Evolutionary conservation across 2,113 vertebrate species (phyloP), one percentile per base, ranked within the genome.

Genomic region (Neolamprologus brichardi): DNA sequence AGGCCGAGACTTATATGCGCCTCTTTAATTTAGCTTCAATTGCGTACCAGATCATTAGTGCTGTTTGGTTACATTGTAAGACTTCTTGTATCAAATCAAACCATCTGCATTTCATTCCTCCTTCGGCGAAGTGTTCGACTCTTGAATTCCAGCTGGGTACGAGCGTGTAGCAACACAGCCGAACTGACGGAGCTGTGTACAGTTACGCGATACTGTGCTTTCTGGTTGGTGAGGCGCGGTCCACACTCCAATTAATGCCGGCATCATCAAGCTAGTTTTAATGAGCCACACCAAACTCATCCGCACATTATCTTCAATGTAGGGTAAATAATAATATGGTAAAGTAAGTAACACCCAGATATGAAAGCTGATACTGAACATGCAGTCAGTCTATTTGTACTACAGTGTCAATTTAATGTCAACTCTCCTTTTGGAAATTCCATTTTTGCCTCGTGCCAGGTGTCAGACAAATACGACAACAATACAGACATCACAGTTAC

Each of bases 401-500:
- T 62, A 62, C 28, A 62, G 58, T 18, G 58, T 32, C 15, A 32
- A 1, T 23, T 67, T n/a, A 64, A 34, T 34, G 28, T 64, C 0
- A 0, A 39, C 12, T 5, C 0, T 70, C 34, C 0, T 70, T 15
- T 15, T 14, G 37, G 32, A 37, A 37, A 64, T 64, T 64, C 32
- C 32, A 23, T 70, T 3, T 41, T 41, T 41, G 34, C 5, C 4
- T 41, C 5, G 37, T 70, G 12, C 34, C 37, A 3, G 18, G n/a
- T 23, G 34, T 1, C 34, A 41, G 20, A 44, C 64, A 0, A 20
- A 58, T 8, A 58, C 0, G 9, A 34, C 7, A 25, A 15, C 12
- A 70, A 70, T 39, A 70, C 7, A 8, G 12, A 23, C 12, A 14
- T 70, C 37, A 70, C 64, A 70, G n/a, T 41, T 70, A 41, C n/a